A percentile compares a stretch with the other conserved stretches of the same genome.
Conservation (phyloP, 2,113 vertebrate genomes). For the Lycocorax pyrrhopterus region DNA sequence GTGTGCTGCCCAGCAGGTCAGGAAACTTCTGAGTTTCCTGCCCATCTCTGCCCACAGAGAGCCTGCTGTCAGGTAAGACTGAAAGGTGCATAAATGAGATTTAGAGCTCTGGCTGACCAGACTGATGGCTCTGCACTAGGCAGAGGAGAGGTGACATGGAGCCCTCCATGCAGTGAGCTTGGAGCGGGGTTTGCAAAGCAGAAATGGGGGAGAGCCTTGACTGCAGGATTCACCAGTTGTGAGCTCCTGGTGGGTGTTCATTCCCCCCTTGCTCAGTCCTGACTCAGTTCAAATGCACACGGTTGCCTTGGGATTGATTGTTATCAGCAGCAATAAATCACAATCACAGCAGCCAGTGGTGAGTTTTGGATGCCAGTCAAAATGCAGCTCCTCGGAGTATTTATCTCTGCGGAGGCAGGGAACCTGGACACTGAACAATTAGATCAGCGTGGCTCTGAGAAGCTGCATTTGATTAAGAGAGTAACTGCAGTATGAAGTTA, state of each 20-base stretch:
- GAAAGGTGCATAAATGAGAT: background rate
- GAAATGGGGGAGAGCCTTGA: background rate
- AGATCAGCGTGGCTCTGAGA: background rate
- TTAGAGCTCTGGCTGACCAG: background rate
- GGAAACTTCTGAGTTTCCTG: background rate
- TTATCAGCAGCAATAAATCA: conserved; percentile 38
- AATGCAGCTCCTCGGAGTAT: background rate
- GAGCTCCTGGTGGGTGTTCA: background rate
- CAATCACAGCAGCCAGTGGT: background rate
- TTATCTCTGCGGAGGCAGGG: background rate
- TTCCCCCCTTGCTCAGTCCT: background rate
- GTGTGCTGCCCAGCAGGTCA: background rate
- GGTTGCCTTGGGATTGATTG: background rate
- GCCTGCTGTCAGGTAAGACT: background rate
- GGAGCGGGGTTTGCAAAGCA: background rate
- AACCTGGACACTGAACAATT: conserved; percentile 4
- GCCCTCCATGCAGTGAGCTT: rapidly evolving
- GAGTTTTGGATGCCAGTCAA: conserved; percentile 36
- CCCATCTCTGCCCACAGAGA: rapidly evolving
- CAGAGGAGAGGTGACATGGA: background rate
- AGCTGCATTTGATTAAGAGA: conserved; percentile 38
- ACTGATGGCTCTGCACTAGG: background rate
- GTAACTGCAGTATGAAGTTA: background rate
- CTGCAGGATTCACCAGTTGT: background rate
- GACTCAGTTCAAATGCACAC: background rate